These are phyloP conservation scores for Anas platyrhynchos DNA, from an alignment of 2,113 vertebrate species.

Conservation along the genomic window DNA sequence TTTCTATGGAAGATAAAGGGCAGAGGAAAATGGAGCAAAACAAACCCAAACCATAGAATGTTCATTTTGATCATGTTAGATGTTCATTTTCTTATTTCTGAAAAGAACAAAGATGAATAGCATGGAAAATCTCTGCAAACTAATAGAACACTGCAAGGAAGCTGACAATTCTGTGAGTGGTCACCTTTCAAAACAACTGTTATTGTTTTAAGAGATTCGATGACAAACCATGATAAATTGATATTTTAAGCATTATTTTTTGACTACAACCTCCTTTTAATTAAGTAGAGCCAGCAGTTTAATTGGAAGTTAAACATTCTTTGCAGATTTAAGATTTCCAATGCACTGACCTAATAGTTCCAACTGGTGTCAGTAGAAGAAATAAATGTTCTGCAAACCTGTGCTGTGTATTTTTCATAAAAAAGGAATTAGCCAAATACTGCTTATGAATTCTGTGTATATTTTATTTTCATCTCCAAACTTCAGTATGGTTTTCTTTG, in stretches of 20 bases:
- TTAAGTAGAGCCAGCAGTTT: constrained; percentile 72
- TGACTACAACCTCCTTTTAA: constrained; percentile 55
- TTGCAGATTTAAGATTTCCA: constrained; percentile 75
- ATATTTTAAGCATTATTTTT: constrained; percentile 25
- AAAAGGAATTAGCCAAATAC: constrained; percentile 78
- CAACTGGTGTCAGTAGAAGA: constrained; percentile 38
- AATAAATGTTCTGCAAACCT: constrained; percentile 25
- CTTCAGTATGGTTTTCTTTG: constrained; percentile 53
- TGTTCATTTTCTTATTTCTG: not conserved
- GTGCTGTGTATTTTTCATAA: constrained; percentile 72
- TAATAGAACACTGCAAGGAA: not conserved
- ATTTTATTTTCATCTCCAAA: constrained; percentile 73
- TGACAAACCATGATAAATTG: not conserved
- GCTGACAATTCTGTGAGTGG: not conserved
- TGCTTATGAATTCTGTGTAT: constrained; percentile 73
- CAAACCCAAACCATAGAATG: not conserved
- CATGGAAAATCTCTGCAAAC: not conserved
- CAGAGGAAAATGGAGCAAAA: not conserved
- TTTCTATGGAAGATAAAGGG: not conserved
- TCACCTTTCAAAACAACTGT: not conserved
- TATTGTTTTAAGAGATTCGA: not conserved
- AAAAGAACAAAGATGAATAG: not conserved
- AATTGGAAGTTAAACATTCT: constrained; percentile 77
- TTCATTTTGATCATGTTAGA: not conserved
- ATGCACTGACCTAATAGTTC: constrained; percentile 54